Conservation (phyloP, 2,113 vertebrate genomes). For the Chloebia gouldiae region DNA sequence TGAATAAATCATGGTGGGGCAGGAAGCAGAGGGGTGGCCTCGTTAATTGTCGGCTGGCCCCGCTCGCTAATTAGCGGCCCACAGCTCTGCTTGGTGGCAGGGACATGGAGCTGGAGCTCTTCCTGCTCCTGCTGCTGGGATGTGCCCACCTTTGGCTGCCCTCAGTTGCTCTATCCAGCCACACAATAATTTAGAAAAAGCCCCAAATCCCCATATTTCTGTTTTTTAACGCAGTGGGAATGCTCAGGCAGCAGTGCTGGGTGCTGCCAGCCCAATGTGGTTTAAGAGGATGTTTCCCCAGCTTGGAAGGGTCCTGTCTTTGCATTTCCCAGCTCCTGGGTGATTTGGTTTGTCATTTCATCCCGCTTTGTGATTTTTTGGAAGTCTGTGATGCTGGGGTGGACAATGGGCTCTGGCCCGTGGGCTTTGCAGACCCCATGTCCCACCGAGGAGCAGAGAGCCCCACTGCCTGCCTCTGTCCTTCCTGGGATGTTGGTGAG, state of each 20-base stretch:
- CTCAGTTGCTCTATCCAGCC: neutral
- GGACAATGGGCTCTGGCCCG: neutral
- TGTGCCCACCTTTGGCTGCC: neutral
- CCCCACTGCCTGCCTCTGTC: neutral
- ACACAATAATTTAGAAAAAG: neutral
- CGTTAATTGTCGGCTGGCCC: constrained; percentile 23
- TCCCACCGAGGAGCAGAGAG: neutral
- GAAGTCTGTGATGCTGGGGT: neutral
- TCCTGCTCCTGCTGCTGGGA: neutral
- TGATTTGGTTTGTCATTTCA: neutral
- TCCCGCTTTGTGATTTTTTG: accelerated
- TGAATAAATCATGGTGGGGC: constrained; percentile 72
- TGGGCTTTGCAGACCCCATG: neutral
- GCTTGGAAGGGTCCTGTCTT: neutral
- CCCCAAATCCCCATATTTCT: neutral
- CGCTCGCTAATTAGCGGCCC: constrained; percentile 45
- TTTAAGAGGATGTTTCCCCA: neutral
- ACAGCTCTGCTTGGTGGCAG: constrained; percentile 29
- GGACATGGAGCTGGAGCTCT: neutral
- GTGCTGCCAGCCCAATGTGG: neutral
- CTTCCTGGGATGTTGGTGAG: neutral
- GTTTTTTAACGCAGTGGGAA: accelerated
- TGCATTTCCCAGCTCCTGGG: neutral
- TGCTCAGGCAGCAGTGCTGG: accelerated
- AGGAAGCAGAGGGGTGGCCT: constrained; percentile 64